Percentiles rank a stretch among this genome's conserved stretches.
phyloP scores from a whole-genome alignment of 2,888 invertebrate species.

The Andrena bucephala region DNA sequence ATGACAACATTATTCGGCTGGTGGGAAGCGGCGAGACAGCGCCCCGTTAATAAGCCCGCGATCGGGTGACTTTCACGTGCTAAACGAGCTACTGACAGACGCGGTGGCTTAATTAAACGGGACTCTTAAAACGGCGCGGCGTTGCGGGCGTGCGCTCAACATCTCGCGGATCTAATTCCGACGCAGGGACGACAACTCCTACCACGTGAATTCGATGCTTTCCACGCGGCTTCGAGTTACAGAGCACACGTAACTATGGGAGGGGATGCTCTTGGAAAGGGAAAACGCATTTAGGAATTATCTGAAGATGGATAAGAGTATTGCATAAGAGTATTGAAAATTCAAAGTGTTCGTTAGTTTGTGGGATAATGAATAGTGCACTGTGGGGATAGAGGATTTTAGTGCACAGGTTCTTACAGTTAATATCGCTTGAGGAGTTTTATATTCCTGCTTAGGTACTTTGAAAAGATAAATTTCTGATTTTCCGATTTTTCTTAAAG shows the following conservation, averaged over 20 bases:
- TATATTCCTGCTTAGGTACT: no score
- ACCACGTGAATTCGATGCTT: background rate
- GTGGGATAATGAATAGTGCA: no score
- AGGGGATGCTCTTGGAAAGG: background rate
- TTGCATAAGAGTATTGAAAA: no score
- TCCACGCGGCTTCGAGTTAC: background rate
- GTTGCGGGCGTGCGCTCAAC: background rate
- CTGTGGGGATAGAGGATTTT: no score
- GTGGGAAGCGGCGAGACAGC: constrained; percentile 9
- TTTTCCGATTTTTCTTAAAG: no score
- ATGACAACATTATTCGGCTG: constrained; percentile 21
- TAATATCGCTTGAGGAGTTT: no score
- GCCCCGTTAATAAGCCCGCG: constrained; percentile 4
- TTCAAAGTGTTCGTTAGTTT: no score
- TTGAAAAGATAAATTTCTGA: no score
- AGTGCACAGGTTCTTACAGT: no score
- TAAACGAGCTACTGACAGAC: constrained; percentile 7
- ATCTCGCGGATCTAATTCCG: constrained; percentile 3
- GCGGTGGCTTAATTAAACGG: constrained; percentile 31
- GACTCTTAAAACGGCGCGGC: constrained; percentile 17
- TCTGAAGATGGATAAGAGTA: no score
- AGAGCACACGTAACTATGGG: no score
- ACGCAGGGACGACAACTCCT: constrained; percentile 7
- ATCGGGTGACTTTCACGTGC: constrained; percentile 15
- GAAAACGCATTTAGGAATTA: constrained; percentile 1